These are phyloP conservation scores for Coelinius sp. DNA, from an alignment of 2,888 invertebrate genomes.

Conservation along the genomic window DNA sequence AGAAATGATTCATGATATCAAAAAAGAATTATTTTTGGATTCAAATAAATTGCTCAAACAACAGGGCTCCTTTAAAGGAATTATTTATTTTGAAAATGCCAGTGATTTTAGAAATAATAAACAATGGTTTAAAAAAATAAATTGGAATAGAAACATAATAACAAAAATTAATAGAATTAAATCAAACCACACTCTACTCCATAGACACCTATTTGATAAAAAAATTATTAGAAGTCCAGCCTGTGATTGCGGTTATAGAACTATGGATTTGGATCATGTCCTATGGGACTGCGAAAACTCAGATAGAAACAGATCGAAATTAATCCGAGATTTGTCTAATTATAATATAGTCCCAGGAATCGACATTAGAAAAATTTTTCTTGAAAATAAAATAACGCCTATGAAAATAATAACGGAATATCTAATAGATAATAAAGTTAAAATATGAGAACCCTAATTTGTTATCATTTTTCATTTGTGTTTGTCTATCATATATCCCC, in stretches of 20 bases:
- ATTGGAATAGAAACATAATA: background rate
- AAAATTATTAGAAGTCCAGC: background rate
- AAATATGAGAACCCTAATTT: no score
- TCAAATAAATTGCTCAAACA: background rate
- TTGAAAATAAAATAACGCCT: no score
- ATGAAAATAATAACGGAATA: no score
- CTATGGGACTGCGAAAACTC: background rate
- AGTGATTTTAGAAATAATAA: background rate
- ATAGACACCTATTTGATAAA: background rate
- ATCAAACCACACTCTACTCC: background rate
- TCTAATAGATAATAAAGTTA: no score
- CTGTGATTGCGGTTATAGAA: background rate
- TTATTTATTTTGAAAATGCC: background rate
- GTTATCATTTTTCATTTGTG: no score
- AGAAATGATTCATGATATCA: background rate
- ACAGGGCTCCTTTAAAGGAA: background rate
- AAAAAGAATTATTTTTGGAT: background rate
- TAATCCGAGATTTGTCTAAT: no score
- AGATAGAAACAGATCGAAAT: no score
- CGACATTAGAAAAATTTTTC: no score
- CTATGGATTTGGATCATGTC: background rate
- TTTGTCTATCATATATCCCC: no score
- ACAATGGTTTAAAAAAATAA: background rate
- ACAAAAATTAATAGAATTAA: background rate
- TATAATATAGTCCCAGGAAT: no score